Evolutionary conservation across 2,888 invertebrate genomes (phyloP).

Genomic region (Heterodera filipjevi): DNA sequence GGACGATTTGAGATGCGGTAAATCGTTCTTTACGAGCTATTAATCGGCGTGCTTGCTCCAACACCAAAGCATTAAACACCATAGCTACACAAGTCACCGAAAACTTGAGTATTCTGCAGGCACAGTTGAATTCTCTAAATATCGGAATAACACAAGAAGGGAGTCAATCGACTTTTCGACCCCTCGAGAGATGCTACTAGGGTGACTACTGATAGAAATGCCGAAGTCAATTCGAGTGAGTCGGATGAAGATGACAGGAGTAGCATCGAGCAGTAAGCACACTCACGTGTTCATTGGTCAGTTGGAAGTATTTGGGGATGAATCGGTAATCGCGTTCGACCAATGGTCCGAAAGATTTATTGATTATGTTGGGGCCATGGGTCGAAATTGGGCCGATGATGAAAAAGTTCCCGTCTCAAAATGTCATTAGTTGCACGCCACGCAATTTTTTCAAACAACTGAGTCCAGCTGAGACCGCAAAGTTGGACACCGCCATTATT

Average conservation of each 20-base stretch:
- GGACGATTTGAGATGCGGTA: background rate
- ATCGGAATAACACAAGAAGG: too few species aligned
- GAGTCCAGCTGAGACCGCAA: background rate
- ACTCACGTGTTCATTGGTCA: background rate
- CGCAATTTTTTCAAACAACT: background rate
- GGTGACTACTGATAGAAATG: too few species aligned
- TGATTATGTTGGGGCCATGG: conserved; percentile 1
- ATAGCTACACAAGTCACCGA: background rate
- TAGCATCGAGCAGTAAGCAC: too few species aligned
- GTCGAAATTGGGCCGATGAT: background rate
- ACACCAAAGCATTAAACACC: background rate
- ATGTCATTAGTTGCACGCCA: background rate
- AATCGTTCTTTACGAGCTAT: background rate
- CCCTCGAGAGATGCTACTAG: too few species aligned
- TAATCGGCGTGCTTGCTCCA: background rate
- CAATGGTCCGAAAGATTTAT: conserved; percentile 9
- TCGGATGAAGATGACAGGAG: background rate
- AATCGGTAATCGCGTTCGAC: conserved; percentile 13
- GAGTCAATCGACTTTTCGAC: too few species aligned
- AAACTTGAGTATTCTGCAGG: background rate
- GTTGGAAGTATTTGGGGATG: conserved; percentile 8
- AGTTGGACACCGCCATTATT: background rate
- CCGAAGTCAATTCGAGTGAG: background rate
- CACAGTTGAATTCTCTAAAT: background rate
- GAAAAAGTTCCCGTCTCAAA: conserved; percentile 1